phyloP scores from a whole-genome alignment of 1,140 invertebrate species.

The Diploscapter pachys region DNA sequence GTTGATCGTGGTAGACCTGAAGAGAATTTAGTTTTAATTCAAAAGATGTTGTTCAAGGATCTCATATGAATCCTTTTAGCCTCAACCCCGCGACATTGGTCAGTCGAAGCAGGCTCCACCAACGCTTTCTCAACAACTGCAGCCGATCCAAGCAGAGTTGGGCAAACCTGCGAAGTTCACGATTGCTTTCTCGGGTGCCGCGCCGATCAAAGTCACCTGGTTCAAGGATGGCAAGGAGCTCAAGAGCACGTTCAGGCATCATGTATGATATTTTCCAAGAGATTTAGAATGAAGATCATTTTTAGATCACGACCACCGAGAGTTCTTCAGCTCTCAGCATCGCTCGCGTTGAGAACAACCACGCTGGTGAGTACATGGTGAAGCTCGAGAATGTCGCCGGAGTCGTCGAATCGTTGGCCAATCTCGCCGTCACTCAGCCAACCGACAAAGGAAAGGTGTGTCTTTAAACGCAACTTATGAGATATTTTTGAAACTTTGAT shows the following conservation, averaged over 20 bases:
- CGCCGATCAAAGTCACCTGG: conserved; percentile 54
- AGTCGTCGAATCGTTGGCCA: conserved; percentile 29
- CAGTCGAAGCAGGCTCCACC: conserved; percentile 50
- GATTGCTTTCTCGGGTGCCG: conserved; percentile 47
- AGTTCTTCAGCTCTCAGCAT: conserved; percentile 47
- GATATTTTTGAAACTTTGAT: no score
- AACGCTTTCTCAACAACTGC: conserved; percentile 48
- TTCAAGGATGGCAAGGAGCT: conserved; percentile 54
- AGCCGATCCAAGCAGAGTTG: conserved; percentile 53
- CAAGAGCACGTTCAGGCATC: conserved; percentile 53
- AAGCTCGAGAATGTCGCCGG: conserved; percentile 52
- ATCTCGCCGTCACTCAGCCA: conserved; percentile 19
- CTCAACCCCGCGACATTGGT: conserved; percentile 55
- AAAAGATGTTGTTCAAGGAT: no score
- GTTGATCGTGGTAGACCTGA: no score
- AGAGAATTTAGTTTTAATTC: no score
- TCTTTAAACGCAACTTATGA: no score
- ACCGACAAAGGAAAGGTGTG: conserved; percentile 3
- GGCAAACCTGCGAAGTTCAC: conserved; percentile 43
- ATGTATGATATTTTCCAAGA: conserved; percentile 29
- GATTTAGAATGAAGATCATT: background rate
- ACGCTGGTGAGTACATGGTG: conserved; percentile 51
- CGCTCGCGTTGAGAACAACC: conserved; percentile 47
- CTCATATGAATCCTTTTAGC: conserved; percentile 40
- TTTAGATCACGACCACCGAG: conserved; percentile 52